A percentile compares a stretch with the other conserved stretches of the same genome.
These are phyloP conservation scores for Todus mexicanus DNA, from an alignment of 2,797 vertebrate genomes.

Conservation along the genomic window DNA sequence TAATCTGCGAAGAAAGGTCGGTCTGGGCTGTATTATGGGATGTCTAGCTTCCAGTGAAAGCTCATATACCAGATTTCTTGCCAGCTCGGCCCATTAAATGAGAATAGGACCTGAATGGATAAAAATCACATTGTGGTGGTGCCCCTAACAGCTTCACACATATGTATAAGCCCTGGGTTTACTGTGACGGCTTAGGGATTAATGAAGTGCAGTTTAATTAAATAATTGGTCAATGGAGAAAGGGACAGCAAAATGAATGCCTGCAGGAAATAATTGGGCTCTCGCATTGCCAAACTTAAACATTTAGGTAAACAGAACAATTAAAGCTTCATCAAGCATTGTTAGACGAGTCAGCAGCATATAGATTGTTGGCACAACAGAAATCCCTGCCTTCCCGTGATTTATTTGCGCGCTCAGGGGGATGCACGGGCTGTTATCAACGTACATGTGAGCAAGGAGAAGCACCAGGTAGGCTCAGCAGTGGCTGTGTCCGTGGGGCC, in stretches of 20 bases:
- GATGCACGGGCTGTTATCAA: not conserved
- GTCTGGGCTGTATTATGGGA: constrained; percentile 65
- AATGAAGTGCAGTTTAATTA: constrained; percentile 77
- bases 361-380: constrained; percentile 26
- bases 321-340: constrained; percentile 63
- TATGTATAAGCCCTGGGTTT: constrained; percentile 2
- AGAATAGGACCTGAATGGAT: constrained; percentile 50
- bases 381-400: not conserved
- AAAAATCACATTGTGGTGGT: constrained; percentile 5
- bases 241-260: constrained; percentile 61
- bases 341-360: constrained; percentile 13
- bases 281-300: constrained; percentile 62
- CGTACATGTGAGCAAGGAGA: not conserved
- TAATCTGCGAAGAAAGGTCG: constrained; percentile 67
- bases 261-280: constrained; percentile 62
- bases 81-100: constrained; percentile 65
- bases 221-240: constrained; percentile 75
- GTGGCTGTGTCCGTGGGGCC: not conserved
- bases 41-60: constrained; percentile 52
- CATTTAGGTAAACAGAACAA: constrained; percentile 71
- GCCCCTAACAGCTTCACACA: constrained; percentile 51
- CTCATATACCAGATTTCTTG: constrained; percentile 52
- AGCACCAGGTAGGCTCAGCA: not conserved
- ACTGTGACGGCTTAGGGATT: constrained; percentile 57
- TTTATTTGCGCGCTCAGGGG: not conserved